Evolutionary conservation across 2,888 invertebrate genomes (phyloP), one percentile per base, ranked within the genome.

Genomic region (Sminthurides aquaticus): DNA sequence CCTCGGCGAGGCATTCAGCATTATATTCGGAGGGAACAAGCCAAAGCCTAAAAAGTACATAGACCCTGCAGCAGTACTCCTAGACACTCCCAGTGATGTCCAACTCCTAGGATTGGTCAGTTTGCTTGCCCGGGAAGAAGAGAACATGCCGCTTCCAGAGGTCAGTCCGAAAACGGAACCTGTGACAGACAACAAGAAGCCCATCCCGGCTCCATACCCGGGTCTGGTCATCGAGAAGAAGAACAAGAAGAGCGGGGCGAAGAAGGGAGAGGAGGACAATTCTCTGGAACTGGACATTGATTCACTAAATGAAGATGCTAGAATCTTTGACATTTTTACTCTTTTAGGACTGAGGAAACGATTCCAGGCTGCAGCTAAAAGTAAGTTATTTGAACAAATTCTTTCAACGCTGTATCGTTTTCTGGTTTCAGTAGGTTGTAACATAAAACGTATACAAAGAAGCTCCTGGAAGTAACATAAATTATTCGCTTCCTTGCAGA

Each of bases 1-100:
- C 49, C 28, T 65, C 18, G 65, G 65, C 1, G 65, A 65, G 26
- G 60, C 65, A 3, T 61, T 65, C 58, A 65, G 62, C 18, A 65
- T 65, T 58, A 61, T 65, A 18, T 61, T 62, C 24, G 57, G 56
- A 20, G 65, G 65, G 26, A 49, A 49, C 15, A 61, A 56, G 24
- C 60, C 57, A 3, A 49, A 22, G n/a, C 27, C n/a, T 1, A 48
- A 59, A 8, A 29, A 48, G 3, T 61, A 55, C 52, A 55, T 65
- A 18, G 65, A 62, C 5, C 55, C 20, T 20, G 61, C 65, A 11
- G 25, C 43, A 26, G 27, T 56, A 3, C 58, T 65, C n/a, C 28
- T 62, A 49, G 18, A 49, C 24, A 49, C 56, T 24, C 25, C 62
- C 2, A 22, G 22, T 3, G 57, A 57, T 24, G 49, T 61, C 15